Percentiles rank a stretch among this genome's conserved stretches.
These are phyloP conservation scores for Stegastes partitus DNA, from an alignment of 2,113 vertebrate species.

Conservation along the genomic window DNA sequence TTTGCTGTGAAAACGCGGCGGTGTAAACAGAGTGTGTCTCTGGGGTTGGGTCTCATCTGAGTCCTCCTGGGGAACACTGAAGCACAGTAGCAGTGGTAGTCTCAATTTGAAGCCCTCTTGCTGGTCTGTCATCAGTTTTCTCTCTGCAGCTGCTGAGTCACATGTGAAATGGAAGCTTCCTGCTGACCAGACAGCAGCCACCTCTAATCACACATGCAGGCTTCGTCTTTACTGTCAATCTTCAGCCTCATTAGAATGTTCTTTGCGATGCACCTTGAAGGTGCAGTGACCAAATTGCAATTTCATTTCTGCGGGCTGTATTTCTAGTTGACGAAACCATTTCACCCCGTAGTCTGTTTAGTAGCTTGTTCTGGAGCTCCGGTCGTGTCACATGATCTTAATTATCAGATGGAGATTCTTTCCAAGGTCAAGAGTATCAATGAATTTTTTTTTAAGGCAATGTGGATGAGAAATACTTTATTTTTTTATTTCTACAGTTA, in stretches of 20 bases:
- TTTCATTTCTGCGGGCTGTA: background rate
- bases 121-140: conserved; percentile 1
- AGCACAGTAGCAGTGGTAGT: background rate
- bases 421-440: background rate
- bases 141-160: conserved; percentile 52
- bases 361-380: background rate
- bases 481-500: background rate
- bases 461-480: background rate
- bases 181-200: conserved; percentile 2
- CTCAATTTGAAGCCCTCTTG: background rate
- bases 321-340: background rate
- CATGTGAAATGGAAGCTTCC: background rate
- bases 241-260: background rate
- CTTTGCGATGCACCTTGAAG: background rate
- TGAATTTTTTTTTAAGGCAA: background rate
- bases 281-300: background rate
- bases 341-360: background rate
- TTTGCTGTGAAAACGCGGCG: conserved; percentile 38
- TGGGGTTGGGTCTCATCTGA: conserved; percentile 73
- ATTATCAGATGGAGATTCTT: background rate
- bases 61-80: conserved; percentile 10
- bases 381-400: background rate
- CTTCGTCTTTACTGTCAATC: background rate
- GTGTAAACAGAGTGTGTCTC: conserved; percentile 59
- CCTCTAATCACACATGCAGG: background rate